Evolutionary conservation across 2,797 vertebrate genomes (phyloP).

Genomic region (Oreochromis grahami): DNA sequence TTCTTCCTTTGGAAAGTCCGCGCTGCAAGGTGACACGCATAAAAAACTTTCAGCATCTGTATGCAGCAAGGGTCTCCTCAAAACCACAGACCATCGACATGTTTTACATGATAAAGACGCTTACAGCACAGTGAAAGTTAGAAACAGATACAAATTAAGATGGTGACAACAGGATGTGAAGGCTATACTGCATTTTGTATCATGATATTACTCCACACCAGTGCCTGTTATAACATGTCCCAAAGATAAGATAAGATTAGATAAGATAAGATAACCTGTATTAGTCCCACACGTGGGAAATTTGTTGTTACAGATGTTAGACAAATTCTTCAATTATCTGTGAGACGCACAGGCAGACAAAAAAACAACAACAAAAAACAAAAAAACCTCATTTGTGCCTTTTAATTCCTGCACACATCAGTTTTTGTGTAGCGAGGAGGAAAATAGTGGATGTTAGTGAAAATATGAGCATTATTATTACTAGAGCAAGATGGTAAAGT

Average conservation of each 20-base stretch:
- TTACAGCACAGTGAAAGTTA: fast-evolving
- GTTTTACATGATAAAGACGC: neutral
- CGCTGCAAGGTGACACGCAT: neutral
- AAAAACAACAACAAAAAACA: neutral
- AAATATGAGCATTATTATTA: neutral
- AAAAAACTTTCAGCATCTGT: neutral
- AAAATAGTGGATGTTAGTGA: neutral
- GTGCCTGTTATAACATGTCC: neutral
- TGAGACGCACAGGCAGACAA: neutral
- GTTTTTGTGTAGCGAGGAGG: neutral
- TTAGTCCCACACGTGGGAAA: fast-evolving
- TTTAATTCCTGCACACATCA: neutral
- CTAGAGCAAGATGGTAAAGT: neutral
- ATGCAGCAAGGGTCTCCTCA: neutral
- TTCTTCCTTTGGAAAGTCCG: neutral
- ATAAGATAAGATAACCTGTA: neutral
- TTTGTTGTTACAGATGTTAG: neutral
- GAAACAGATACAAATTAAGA: neutral
- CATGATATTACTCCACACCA: neutral
- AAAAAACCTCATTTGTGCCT: fast-evolving
- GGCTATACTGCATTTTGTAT: neutral
- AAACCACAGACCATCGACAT: neutral
- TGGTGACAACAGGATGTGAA: neutral
- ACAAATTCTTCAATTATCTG: neutral
- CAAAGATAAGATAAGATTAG: neutral